phyloP scores from a whole-genome alignment of 2,113 vertebrate species.

The Pterocles orientalis region DNA sequence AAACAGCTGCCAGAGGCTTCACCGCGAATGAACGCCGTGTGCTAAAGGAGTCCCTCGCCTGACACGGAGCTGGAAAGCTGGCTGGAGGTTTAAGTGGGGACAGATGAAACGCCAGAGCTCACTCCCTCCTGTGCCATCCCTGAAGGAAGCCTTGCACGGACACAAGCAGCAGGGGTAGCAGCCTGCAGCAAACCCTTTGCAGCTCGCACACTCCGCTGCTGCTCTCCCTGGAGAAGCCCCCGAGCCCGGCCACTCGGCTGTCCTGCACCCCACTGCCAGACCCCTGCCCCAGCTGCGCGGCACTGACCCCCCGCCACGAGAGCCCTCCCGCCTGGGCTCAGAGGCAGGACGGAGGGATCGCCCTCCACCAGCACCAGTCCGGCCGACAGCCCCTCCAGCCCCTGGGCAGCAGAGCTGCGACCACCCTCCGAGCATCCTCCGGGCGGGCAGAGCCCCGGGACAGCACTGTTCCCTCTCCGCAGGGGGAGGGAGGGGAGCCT shows the following conservation, averaged over 20 bases:
- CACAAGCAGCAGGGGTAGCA: background rate
- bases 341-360: background rate
- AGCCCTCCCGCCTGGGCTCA: background rate
- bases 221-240: background rate
- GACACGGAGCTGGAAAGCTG: conserved; percentile 3
- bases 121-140: background rate
- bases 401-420: fast-evolving
- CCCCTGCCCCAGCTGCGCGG: background rate
- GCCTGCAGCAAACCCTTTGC: background rate
- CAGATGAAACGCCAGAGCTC: background rate
- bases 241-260: background rate
- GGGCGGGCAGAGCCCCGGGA: background rate
- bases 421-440: background rate
- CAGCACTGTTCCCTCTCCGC: background rate
- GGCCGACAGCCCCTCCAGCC: background rate
- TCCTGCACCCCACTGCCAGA: fast-evolving
- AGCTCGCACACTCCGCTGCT: background rate
- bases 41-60: conserved; percentile 37
- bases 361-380: background rate
- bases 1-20: conserved; percentile 65
- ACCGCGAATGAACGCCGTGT: background rate
- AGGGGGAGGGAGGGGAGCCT: background rate
- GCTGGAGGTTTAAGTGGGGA: conserved; percentile 5
- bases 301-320: background rate
- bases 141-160: background rate